Conservation (phyloP, 2,888 invertebrate species). For the Abscondita cerata region DNA sequence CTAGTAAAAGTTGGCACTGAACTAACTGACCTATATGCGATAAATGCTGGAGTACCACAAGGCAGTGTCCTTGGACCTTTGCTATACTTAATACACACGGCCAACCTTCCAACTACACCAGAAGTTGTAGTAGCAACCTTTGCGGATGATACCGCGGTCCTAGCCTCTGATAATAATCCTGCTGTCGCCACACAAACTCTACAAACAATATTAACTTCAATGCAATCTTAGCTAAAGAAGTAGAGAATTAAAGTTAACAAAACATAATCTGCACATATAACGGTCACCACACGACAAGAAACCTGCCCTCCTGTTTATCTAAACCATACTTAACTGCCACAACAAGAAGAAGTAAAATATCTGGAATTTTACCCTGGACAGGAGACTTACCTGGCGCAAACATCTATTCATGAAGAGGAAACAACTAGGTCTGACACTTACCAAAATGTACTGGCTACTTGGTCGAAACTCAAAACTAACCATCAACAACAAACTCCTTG, state of each 20-base stretch:
- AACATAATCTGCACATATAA: background rate
- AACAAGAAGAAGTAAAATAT: background rate
- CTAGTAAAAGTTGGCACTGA: background rate
- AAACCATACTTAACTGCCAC: background rate
- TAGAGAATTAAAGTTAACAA: background rate
- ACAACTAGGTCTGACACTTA: background rate
- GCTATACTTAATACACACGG: background rate
- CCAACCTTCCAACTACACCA: background rate
- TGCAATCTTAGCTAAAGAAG: background rate
- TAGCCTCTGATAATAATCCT: background rate
- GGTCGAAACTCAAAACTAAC: background rate
- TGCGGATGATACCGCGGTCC: background rate
- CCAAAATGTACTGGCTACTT: background rate
- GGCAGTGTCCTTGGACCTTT: background rate
- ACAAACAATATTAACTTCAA: background rate
- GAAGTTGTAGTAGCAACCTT: background rate
- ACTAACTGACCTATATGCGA: background rate
- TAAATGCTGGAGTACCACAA: conserved; percentile 3
- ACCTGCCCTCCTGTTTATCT: background rate
- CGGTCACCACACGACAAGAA: background rate
- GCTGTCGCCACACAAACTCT: background rate
- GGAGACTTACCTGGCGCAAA: background rate
- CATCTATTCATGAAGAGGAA: background rate
- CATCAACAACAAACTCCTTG: background rate
- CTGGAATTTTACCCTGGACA: background rate